A percentile compares a stretch with the other conserved stretches of the same genome.
Conservation (phyloP, 2,797 vertebrate species). For the Ibycter americanus region DNA sequence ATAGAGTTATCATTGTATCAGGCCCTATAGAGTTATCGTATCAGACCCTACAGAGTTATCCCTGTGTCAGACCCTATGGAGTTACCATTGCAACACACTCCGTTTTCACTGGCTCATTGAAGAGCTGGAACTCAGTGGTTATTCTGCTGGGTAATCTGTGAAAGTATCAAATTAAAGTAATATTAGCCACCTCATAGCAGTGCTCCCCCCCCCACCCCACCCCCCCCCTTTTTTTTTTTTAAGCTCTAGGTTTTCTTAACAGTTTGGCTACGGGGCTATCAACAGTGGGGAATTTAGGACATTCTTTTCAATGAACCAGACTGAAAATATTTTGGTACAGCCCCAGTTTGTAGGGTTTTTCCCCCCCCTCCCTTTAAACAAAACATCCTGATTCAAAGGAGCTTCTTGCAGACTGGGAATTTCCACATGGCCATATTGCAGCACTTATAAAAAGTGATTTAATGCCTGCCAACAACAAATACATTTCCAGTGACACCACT, state of each 20-base stretch:
- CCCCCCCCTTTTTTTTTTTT: background rate
- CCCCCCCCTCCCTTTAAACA: background rate
- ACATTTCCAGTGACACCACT: conserved; percentile 58
- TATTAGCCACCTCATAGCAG: conserved; percentile 29
- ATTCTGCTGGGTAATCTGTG: conserved; percentile 56
- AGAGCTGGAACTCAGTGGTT: background rate
- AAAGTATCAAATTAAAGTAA: conserved; percentile 36
- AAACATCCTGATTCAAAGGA: conserved; percentile 64
- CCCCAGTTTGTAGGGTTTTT: conserved; percentile 4
- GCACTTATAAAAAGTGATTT: conserved; percentile 68
- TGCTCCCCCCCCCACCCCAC: no score
- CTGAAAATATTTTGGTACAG: conserved; percentile 59
- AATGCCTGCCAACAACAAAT: conserved; percentile 66
- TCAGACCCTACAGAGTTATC: background rate
- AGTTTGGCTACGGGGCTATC: background rate
- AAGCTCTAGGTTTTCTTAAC: conserved; percentile 26
- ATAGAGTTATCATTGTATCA: background rate
- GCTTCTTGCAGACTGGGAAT: conserved; percentile 62
- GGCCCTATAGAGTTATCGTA: accelerated
- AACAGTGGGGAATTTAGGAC: conserved; percentile 39
- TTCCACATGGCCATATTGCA: conserved; percentile 65
- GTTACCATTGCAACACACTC: background rate
- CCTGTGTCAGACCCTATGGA: background rate
- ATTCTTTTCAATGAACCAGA: conserved; percentile 61
- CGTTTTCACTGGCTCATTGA: background rate